These are phyloP conservation scores for Lamellibrachia satsuma DNA, from an alignment of 2,888 invertebrate genomes.

Conservation along the genomic window DNA sequence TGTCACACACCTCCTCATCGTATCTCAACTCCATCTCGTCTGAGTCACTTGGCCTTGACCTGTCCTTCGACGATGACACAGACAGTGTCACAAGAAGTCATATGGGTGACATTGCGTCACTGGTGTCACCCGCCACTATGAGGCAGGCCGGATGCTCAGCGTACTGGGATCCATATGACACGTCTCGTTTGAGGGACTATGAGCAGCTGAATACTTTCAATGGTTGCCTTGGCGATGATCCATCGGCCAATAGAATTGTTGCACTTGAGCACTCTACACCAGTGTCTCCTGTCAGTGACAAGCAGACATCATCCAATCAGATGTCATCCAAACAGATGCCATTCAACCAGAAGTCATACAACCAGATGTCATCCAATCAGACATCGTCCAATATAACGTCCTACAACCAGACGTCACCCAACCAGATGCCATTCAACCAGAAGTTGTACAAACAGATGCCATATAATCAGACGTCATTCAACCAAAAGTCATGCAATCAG, in stretches of 20 bases:
- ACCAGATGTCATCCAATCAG: background rate
- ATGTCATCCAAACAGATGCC: background rate
- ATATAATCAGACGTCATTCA: background rate
- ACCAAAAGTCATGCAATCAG: too few species aligned
- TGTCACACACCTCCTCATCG: background rate
- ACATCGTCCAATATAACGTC: background rate
- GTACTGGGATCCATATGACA: background rate
- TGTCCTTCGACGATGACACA: background rate
- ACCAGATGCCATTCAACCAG: background rate
- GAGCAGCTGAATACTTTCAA: background rate
- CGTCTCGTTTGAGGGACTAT: background rate
- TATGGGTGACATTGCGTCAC: background rate
- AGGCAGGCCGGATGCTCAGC: background rate
- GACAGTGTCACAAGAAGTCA: background rate
- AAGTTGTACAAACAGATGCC: background rate
- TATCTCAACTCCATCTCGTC: background rate
- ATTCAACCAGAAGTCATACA: background rate
- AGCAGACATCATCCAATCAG: background rate
- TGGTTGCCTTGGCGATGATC: background rate
- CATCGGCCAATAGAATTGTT: background rate
- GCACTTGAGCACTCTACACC: background rate
- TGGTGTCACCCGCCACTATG: background rate
- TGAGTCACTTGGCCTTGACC: background rate
- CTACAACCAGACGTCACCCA: background rate
- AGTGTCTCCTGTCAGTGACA: too few species aligned